Conservation (phyloP, 2,888 invertebrate genomes). For the Phasia obesa region DNA sequence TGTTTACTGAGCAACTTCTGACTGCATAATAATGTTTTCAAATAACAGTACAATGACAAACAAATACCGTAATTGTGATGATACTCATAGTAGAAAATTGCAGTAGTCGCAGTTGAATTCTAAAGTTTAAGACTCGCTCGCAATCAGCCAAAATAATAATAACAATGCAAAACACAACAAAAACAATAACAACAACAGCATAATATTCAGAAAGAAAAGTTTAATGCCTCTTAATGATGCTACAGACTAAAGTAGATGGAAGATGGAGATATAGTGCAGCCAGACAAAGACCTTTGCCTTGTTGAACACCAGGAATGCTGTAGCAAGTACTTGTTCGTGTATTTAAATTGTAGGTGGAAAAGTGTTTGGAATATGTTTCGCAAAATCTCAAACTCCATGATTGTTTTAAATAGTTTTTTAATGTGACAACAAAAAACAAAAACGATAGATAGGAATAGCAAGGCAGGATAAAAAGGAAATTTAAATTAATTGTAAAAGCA, state of each 20-base stretch:
- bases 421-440: not conserved
- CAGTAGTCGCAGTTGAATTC: constrained; percentile 26
- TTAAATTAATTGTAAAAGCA: constrained; percentile 34
- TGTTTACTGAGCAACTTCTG: constrained; percentile 22
- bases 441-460: too few relatives aligned
- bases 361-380: constrained; percentile 11
- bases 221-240: constrained; percentile 45
- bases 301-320: constrained; percentile 23
- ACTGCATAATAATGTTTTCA: constrained; percentile 7
- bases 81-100: not conserved
- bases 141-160: constrained; percentile 42
- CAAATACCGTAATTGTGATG: constrained; percentile 22
- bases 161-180: constrained; percentile 32
- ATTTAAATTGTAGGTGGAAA: constrained; percentile 42
- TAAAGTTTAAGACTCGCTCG: constrained; percentile 47
- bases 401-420: constrained; percentile 54
- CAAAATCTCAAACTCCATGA: constrained; percentile 16
- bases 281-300: constrained; percentile 57
- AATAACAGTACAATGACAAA: constrained; percentile 18
- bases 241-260: not conserved
- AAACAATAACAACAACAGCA: constrained; percentile 12
- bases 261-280: not conserved
- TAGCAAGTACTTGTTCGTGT: not conserved
- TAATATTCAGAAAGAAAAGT: constrained; percentile 48
- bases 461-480: not conserved